Evolutionary conservation across 1,140 invertebrate species (phyloP), one percentile per base, ranked within the genome.

Genomic region (Scaptomyza graminum): DNA sequence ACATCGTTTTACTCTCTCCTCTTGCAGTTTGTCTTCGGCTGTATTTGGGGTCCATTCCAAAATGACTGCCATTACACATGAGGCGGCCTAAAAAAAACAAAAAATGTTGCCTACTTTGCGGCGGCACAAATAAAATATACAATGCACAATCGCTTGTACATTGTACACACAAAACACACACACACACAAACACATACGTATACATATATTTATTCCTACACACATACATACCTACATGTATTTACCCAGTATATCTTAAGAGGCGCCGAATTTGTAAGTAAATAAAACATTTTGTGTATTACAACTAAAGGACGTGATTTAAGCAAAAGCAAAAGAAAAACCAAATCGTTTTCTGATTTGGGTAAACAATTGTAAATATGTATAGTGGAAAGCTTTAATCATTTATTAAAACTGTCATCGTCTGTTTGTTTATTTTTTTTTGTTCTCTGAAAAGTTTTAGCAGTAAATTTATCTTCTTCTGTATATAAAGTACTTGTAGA

Each of bases 261-360:
- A 57, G 13, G 61, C 73, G 54, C 55, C 60, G 51, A 73, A 65
- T 67, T 78, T 79, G 79, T 87, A 76, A 82, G 83, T 87, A 79
- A 87, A 83, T 87, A 82, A 88, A 83, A 69, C 5, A 31, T 31
- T 43, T 76, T 74, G 79, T 87, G 54, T 87, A 88, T 74, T 76
- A 79, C 75, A 87, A 74, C 57, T 79, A 56, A 54, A 63, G 61
- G 66, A 57, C 34, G 46, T 50, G 28, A 54, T 18, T 18, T 51
- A 49, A 60, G 37, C 37, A 44, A 22, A 49, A 12, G 18, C 2
- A 22, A 12, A 11, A 25, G 39, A 34, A 49, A 37, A 12, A n/a
- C 16, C 22, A 47, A 41, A 60, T 37, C 46, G 25, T 31, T 47
- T 15, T 31, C 25, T 41, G 22, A 44, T 57, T 54, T 16, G 41